Evolutionary conservation across 1,140 invertebrate species (phyloP), one percentile per base, ranked within the genome.

Genomic region (Papilio aristodemus): DNA sequence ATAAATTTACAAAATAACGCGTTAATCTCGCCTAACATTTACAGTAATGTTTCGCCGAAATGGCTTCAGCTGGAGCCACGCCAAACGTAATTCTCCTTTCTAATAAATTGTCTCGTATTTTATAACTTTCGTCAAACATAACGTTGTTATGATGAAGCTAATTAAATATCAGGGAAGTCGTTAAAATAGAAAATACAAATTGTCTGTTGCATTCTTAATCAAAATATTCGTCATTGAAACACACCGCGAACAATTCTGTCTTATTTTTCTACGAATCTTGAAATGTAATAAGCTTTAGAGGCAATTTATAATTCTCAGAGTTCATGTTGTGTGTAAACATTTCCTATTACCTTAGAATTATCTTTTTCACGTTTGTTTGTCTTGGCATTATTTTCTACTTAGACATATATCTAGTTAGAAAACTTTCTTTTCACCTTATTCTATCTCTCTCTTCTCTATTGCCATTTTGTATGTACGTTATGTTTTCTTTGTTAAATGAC

Each of bases 31-130:
- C 74, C 69, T 80, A 77, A 73, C 75, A 80, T 78, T 77, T 74
- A 73, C 70, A 76, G 74, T 79, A 79, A 79, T 75, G 71, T 80
- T 83, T 81, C 74, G 76, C 71, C 77, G 85, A 83, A 84, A 79
- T 78, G 69, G 67, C 76, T 75, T 71, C 62, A 59, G 60, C 39
- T 87, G 85, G 83, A 77, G 13, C 58, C n/a, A 9, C 71, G 84
- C 86, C 86, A 86, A 76, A 72, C 76, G 74, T 68, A 74, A 69
- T 37, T 73, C 79, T 75, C 36, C 14, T 62, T 37, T 62, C 27
- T 36, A 17, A 58, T 58, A 58, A 58, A 58, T 36, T 58, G 27
- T 58, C 57, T 58, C 8, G 13, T 32, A 58, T 58, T 8, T 58
- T 58, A 36, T 58, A 27, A 58, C 57, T 32, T 58, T 58, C 46